Evolutionary conservation across 2,113 vertebrate species (phyloP).

Genomic region (Eupsittula cactorum): DNA sequence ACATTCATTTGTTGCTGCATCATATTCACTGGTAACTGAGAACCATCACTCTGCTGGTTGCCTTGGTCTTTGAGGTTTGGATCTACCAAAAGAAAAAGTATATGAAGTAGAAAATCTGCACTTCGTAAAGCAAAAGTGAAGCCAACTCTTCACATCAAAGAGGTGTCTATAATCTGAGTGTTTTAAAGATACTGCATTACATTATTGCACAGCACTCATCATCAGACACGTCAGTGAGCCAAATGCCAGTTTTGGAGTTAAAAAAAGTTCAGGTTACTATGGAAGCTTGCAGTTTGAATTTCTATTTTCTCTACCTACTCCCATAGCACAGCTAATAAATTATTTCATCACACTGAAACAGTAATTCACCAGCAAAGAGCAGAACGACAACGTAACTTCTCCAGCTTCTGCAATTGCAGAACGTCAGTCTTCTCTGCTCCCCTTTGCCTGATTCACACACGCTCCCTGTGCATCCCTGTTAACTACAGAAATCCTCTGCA

Average conservation of each 20-base stretch:
- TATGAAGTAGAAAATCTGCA: neutral
- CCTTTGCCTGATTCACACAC: neutral
- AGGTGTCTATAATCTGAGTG: neutral
- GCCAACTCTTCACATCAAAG: neutral
- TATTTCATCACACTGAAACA: neutral
- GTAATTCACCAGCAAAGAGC: neutral
- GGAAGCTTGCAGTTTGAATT: neutral
- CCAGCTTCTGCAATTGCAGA: neutral
- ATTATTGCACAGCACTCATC: neutral
- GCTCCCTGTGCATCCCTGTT: neutral
- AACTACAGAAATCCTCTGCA: neutral
- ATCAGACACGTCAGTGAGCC: neutral
- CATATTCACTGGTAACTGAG: constrained; percentile 82
- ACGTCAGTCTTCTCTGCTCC: neutral
- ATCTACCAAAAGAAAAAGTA: constrained; percentile 76
- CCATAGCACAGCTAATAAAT: neutral
- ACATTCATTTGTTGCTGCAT: constrained; percentile 83
- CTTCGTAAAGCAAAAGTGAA: neutral
- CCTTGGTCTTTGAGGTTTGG: constrained; percentile 81
- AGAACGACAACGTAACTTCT: neutral
- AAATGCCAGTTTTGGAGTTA: neutral
- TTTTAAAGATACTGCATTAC: neutral
- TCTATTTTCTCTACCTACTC: neutral
- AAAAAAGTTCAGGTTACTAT: neutral
- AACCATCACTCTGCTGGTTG: constrained; percentile 80